A percentile compares a stretch with the other conserved stretches of the same genome.
Evolutionary conservation across 2,888 invertebrate genomes (phyloP).

Genomic region (Homarus gammarus): DNA sequence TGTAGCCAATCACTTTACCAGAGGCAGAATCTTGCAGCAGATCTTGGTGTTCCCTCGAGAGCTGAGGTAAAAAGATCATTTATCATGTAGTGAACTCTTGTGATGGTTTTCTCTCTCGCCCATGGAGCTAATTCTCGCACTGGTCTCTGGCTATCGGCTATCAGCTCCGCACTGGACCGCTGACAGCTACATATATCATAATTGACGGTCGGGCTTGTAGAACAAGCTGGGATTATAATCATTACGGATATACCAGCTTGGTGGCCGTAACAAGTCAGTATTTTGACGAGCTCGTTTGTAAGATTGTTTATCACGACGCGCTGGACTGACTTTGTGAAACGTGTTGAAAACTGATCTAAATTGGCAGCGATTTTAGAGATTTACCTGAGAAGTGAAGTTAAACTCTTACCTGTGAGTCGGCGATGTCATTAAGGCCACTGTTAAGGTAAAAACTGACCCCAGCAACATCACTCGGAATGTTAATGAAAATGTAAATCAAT

Average conservation of each 20-base stretch:
- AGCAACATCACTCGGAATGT: no score
- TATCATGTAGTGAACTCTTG: no score
- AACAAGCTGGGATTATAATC: constrained; percentile 16
- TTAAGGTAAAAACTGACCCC: no score
- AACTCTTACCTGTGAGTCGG: not conserved
- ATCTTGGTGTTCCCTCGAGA: no score
- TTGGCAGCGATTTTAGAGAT: not conserved
- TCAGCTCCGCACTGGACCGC: not conserved
- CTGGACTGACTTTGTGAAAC: not conserved
- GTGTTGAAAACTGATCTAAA: not conserved
- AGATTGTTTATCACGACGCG: not conserved
- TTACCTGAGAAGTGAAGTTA: not conserved
- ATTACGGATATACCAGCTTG: not conserved
- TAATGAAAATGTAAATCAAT: no score
- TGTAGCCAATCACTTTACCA: no score
- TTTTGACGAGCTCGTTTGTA: not conserved
- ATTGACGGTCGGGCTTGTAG: constrained; percentile 22
- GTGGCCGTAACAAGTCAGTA: not conserved
- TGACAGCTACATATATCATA: constrained; percentile 32
- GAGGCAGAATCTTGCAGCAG: no score
- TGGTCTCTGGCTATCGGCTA: no score
- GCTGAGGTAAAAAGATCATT: no score
- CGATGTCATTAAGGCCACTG: no score
- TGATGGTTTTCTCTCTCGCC: no score
- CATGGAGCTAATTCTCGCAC: no score